A percentile compares a stretch with the other conserved stretches of the same genome.
These are phyloP conservation scores for Podargus strigoides DNA, from an alignment of 2,797 vertebrate genomes.

Conservation along the genomic window DNA sequence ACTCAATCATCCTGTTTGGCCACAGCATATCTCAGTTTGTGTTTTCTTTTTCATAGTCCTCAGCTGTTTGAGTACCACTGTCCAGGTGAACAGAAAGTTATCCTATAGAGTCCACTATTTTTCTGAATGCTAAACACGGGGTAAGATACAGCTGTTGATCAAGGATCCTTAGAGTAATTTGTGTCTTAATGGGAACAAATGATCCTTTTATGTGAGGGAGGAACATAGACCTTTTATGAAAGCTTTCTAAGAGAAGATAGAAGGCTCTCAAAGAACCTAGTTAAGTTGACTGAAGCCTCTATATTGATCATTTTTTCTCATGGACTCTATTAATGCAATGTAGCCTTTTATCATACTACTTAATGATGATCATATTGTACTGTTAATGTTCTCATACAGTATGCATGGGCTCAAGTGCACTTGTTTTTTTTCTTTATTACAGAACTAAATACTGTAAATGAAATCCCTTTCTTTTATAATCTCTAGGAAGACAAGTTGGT, in stretches of 20 bases:
- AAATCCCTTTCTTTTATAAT: constrained; percentile 56
- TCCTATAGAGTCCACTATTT: constrained; percentile 26
- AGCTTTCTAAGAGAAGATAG: background rate
- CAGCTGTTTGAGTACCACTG: background rate
- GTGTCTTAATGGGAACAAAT: constrained; percentile 47
- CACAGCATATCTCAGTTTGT: constrained; percentile 62
- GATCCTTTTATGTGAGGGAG: background rate
- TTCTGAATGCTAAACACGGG: constrained; percentile 47
- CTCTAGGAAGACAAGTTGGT: constrained; percentile 37
- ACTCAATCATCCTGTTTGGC: constrained; percentile 56
- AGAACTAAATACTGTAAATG: constrained; percentile 58
- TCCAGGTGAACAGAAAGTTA: background rate
- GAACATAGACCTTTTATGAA: background rate
- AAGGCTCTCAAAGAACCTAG: constrained; percentile 7
- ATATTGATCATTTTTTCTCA: constrained; percentile 33
- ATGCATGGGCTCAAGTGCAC: constrained; percentile 68
- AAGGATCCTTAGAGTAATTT: constrained; percentile 51
- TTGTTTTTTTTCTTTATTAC: constrained; percentile 52
- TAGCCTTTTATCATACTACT: constrained; percentile 64
- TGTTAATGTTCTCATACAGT: constrained; percentile 58
- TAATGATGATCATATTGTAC: constrained; percentile 58
- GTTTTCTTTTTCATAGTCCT: constrained; percentile 18
- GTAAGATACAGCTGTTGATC: constrained; percentile 48
- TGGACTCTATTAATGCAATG: constrained; percentile 56
- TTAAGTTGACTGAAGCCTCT: constrained; percentile 28